A percentile compares a stretch with the other conserved stretches of the same genome.
Evolutionary conservation across 1,140 invertebrate species (phyloP).

Genomic region (Zaprionus inermis): DNA sequence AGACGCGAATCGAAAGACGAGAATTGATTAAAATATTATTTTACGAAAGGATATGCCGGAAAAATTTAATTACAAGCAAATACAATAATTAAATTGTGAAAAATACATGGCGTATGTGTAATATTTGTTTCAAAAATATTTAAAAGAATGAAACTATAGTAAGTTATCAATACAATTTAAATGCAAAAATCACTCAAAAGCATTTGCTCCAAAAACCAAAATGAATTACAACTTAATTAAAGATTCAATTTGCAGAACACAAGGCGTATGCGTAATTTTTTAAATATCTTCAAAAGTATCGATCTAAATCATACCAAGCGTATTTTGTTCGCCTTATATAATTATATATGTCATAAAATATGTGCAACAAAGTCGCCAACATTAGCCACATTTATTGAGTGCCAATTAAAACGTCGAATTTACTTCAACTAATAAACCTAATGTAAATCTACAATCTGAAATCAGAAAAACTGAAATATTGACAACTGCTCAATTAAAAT

Average conservation of each 20-base stretch:
- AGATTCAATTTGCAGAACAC: neutral
- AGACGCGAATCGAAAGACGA: slow-evolving; percentile 16
- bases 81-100: neutral
- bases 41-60: neutral
- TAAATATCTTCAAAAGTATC: neutral
- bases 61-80: neutral
- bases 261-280: slow-evolving; percentile 10
- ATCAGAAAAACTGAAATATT: slow-evolving; percentile 23
- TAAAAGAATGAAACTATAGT: neutral
- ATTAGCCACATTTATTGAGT: slow-evolving; percentile 16
- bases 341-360: neutral
- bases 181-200: neutral
- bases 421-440: slow-evolving; percentile 37
- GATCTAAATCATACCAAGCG: neutral
- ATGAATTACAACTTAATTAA: too few species aligned
- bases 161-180: neutral
- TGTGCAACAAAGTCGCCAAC: too few species aligned
- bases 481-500: slow-evolving; percentile 42
- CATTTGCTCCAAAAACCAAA: too few species aligned
- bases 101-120: slow-evolving; percentile 11
- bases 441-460: slow-evolving; percentile 34
- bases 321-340: neutral
- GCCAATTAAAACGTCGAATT: slow-evolving; percentile 63
- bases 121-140: neutral
- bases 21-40: slow-evolving; percentile 32